These are phyloP conservation scores for Marisa cornuarietis DNA, from an alignment of 1,140 invertebrate genomes.

Conservation along the genomic window DNA sequence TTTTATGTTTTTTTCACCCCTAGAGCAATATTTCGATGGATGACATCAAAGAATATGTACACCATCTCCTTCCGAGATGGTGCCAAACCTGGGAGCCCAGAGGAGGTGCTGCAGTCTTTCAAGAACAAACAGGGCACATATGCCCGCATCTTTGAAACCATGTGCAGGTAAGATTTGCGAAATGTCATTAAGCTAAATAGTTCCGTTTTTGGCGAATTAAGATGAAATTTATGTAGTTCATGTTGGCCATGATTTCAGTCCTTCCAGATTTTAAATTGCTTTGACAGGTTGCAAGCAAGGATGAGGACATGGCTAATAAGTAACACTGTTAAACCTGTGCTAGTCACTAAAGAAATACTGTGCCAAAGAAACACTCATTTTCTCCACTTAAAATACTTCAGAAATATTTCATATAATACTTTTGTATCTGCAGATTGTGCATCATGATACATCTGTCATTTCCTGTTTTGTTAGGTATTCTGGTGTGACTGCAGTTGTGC, in stretches of 20 bases:
- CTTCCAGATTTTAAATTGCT: background rate
- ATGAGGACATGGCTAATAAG: too few relatives aligned
- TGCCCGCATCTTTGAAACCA: constrained; percentile 93
- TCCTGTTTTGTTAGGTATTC: constrained; percentile 79
- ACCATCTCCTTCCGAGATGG: constrained; percentile 90
- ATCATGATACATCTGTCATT: constrained; percentile 7
- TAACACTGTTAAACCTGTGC: too few relatives aligned
- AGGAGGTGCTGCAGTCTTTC: constrained; percentile 94
- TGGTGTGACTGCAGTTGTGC: constrained; percentile 96
- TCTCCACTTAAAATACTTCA: background rate
- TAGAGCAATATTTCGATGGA: constrained; percentile 98
- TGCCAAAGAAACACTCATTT: background rate
- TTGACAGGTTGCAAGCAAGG: too few relatives aligned
- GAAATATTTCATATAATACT: background rate
- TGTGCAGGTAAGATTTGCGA: constrained; percentile 69
- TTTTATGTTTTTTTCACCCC: constrained; percentile 37
- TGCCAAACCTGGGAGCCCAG: constrained; percentile 93
- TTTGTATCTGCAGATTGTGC: background rate
- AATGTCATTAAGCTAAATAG: too few relatives aligned
- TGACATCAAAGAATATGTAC: constrained; percentile 98
- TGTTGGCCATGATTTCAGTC: background rate
- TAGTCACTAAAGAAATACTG: background rate
- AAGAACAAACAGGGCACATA: constrained; percentile 99
- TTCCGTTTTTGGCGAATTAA: too few relatives aligned
- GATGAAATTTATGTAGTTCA: constrained; percentile 5